Base-by-base conservation (phyloP, 2,888 invertebrate species). In the Polietes domitor region DNA sequence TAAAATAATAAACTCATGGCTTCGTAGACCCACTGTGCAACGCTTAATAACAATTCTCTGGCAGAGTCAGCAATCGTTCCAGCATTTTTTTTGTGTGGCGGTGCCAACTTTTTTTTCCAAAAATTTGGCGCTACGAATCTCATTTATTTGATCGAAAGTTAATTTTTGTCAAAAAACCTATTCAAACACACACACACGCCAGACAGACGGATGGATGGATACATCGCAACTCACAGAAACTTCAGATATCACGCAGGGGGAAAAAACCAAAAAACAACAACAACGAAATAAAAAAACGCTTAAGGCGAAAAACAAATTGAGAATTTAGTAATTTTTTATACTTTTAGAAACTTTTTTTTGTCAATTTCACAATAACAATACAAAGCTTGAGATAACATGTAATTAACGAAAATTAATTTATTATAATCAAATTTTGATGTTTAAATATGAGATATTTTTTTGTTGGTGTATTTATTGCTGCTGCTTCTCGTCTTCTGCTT, bases 151-250 rank as follows among this genome's bases (percentile, higher is more conserved):
- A 77, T 74, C 43, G 73, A 83, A 80, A 77, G 61, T 80, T 77
- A 77, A 83, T 70, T 70, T 77, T 80, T 83, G 83, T 77, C 77
- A 83, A 79, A 74, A 43, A 68, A 68, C 50, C 43, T 63, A 71
- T 53, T 19, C 19, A 68, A 75, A 70, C 53, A n/a, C 68, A 68
- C 68, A 68, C 15, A 43, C 68, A 21, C 21, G 15, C 10, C 43
- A 21, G 15, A n/a, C 43, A 68, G 24, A 15, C 24, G 17, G 19
- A 3, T 10, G 28, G 63, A 53, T 1, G 21, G 47, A 74, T 21
- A 58, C 17, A n/a, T 63, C 63, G 10, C 24, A 26, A 63, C 63
- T 50, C 3, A 19, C 32, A 6, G 32, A 55, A 55, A 55, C 5
- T 21, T 19, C 21, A 9, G 55, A 55, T 55, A 21, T 21, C 55